phyloP scores from a whole-genome alignment of 2,888 invertebrate genomes.

The Barypeithes pellucidus region DNA sequence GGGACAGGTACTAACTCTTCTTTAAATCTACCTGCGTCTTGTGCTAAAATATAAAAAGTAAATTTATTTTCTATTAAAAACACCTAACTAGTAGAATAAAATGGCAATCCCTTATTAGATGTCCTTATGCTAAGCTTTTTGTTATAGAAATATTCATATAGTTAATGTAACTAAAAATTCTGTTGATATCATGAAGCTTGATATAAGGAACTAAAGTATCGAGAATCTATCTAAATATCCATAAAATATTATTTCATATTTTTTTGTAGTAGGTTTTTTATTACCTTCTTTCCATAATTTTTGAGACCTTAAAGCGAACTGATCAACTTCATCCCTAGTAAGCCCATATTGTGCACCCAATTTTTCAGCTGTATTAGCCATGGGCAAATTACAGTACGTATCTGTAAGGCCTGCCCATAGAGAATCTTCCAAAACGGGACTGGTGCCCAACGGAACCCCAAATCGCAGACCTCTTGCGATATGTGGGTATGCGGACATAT shows the following conservation, averaged over 20 bases:
- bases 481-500: constrained; percentile 95
- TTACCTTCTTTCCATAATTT: constrained; percentile 88
- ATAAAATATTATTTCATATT: too few relatives aligned
- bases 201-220: too few relatives aligned
- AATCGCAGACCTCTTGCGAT: constrained; percentile 89
- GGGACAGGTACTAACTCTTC: constrained; percentile 91
- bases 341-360: constrained; percentile 89
- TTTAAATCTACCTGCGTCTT: constrained; percentile 91
- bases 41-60: constrained; percentile 77
- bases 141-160: too few relatives aligned
- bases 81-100: too few relatives aligned
- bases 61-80: too few relatives aligned
- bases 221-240: too few relatives aligned
- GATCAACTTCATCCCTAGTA: constrained; percentile 87
- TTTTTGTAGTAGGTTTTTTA: too few relatives aligned
- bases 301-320: constrained; percentile 90
- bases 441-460: constrained; percentile 88
- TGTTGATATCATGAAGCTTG: too few relatives aligned
- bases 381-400: constrained; percentile 90
- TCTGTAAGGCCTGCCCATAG: constrained; percentile 94
- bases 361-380: constrained; percentile 97
- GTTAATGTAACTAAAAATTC: too few relatives aligned
- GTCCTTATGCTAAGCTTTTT: too few relatives aligned
- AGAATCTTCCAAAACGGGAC: constrained; percentile 87
- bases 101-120: too few relatives aligned